These are phyloP conservation scores for Hypomecis atomaria DNA, from an alignment of 2,888 invertebrate species.

Conservation along the genomic window DNA sequence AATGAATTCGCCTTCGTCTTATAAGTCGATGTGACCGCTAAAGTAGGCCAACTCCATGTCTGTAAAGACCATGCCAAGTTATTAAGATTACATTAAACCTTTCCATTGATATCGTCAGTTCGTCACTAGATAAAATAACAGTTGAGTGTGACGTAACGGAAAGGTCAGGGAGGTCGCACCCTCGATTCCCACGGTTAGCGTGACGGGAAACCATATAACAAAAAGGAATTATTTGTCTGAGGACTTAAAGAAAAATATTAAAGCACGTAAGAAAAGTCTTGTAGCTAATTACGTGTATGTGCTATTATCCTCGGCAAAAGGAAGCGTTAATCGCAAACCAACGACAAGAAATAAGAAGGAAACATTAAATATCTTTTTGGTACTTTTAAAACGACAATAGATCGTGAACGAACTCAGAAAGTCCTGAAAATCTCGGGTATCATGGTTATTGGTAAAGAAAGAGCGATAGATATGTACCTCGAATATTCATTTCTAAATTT, in stretches of 20 bases:
- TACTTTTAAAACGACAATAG: too few relatives aligned
- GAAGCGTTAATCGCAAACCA: too few relatives aligned
- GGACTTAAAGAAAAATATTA: conserved; percentile 15
- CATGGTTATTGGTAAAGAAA: too few relatives aligned
- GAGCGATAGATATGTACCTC: too few relatives aligned
- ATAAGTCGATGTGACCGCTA: background rate
- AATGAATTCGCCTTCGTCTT: too few relatives aligned
- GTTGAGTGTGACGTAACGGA: conserved; percentile 37
- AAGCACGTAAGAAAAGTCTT: background rate
- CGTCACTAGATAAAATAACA: background rate
- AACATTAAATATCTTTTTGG: too few relatives aligned
- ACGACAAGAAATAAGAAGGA: too few relatives aligned
- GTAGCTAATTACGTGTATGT: background rate
- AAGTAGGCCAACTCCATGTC: background rate
- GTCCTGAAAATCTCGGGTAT: too few relatives aligned
- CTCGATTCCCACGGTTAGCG: conserved; percentile 54
- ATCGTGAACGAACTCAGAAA: too few relatives aligned
- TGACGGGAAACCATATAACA: conserved; percentile 62
- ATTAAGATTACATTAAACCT: conserved; percentile 6
- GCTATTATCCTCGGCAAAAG: background rate
- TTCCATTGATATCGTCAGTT: conserved; percentile 1
- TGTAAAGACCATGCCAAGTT: conserved; percentile 3
- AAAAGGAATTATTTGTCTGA: conserved; percentile 48
- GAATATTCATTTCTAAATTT: too few relatives aligned
- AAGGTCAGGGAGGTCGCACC: conserved; percentile 60